Evolutionary conservation across 1,140 invertebrate genomes (phyloP).

Genomic region (Globodera ellingtonae): DNA sequence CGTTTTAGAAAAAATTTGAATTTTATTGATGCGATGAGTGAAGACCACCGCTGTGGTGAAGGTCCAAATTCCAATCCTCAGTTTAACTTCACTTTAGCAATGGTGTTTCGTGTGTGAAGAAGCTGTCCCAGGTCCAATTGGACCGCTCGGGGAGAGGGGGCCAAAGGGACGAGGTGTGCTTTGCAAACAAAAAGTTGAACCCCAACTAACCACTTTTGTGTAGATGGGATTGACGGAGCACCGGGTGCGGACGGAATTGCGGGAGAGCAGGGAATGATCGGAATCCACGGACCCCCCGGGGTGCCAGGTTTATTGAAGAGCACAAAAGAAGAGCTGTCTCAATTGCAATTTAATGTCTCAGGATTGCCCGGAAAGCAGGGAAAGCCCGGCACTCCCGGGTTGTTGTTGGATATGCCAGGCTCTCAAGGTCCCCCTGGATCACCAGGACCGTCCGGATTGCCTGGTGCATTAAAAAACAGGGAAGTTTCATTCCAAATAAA

Average conservation of each 20-base stretch:
- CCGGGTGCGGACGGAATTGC: neutral
- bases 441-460: constrained; percentile 3
- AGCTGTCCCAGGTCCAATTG: constrained; percentile 1
- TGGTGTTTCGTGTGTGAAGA: constrained; percentile 26
- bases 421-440: neutral
- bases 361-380: constrained; percentile 13
- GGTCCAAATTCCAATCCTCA: neutral
- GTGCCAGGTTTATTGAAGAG: constrained; percentile 2
- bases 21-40: neutral
- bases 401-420: neutral
- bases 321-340: neutral
- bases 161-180: constrained; percentile 12
- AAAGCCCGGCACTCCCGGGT: neutral
- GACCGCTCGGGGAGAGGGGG: constrained; percentile 8
- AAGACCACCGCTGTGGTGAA: too few relatives aligned
- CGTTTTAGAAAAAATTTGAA: too few relatives aligned
- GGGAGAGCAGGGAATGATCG: constrained; percentile 7
- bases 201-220: too few relatives aligned
- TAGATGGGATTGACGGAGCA: constrained; percentile 1
- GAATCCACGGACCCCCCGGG: neutral
- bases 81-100: constrained; percentile 10
- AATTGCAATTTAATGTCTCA: neutral
- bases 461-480: neutral
- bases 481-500: neutral
- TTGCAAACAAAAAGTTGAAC: neutral